Evolutionary conservation across 2,888 invertebrate genomes (phyloP).

Genomic region (Andrena bicolor): DNA sequence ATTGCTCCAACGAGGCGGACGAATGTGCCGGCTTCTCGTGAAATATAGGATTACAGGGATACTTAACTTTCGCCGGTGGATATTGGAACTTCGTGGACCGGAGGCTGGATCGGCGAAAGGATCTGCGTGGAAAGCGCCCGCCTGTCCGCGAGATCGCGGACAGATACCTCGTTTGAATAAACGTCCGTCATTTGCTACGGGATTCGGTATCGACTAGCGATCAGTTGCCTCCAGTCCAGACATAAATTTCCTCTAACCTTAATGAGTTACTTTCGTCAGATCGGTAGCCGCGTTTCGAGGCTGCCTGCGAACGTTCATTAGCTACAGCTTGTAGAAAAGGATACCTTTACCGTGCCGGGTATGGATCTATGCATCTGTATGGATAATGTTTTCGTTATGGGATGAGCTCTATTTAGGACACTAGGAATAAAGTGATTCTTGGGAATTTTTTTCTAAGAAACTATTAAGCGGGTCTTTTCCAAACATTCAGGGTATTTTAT

Average conservation of each 20-base stretch:
- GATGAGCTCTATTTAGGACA: too few relatives aligned
- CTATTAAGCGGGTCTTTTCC: too few relatives aligned
- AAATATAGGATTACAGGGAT: slow-evolving; percentile 28
- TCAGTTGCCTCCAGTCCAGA: slow-evolving; percentile 5
- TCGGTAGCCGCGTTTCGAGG: slow-evolving; percentile 45
- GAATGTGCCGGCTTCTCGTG: neutral
- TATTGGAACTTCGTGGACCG: slow-evolving; percentile 26
- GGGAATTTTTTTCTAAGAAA: too few relatives aligned
- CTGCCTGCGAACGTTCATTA: slow-evolving; percentile 5
- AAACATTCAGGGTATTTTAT: too few relatives aligned
- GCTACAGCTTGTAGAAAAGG: neutral
- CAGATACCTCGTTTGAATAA: slow-evolving; percentile 66
- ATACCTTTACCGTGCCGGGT: neutral
- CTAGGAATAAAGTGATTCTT: too few relatives aligned
- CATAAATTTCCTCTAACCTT: slow-evolving; percentile 65
- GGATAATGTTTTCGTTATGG: too few relatives aligned
- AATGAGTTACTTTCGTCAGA: slow-evolving; percentile 66
- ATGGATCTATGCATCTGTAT: neutral
- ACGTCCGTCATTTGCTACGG: slow-evolving; percentile 56
- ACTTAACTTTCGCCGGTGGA: slow-evolving; percentile 29
- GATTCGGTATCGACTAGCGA: slow-evolving; percentile 58
- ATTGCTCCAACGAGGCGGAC: slow-evolving; percentile 7
- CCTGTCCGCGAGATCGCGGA: slow-evolving; percentile 60
- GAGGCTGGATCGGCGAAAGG: slow-evolving; percentile 30
- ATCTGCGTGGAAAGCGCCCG: slow-evolving; percentile 41